Conservation (phyloP, 2,797 vertebrate genomes). For the Amblyopsis hoosieri region DNA sequence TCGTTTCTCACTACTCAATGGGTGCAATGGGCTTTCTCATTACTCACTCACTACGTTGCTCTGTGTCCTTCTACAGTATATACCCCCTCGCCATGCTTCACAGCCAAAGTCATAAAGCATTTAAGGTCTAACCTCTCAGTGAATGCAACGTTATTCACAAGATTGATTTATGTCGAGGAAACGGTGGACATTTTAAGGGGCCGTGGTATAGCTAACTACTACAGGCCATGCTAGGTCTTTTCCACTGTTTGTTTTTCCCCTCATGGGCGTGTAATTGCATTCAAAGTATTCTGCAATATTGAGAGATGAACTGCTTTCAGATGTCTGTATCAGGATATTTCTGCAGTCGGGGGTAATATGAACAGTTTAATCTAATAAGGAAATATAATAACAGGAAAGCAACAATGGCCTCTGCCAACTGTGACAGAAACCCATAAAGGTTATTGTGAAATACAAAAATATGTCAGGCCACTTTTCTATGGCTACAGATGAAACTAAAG, state of each 20-base stretch:
- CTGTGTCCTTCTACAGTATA: too few relatives aligned
- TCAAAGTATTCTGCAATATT: slow-evolving; percentile 39
- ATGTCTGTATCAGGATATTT: slow-evolving; percentile 66
- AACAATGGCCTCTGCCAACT: slow-evolving; percentile 29
- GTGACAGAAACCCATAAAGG: slow-evolving; percentile 41
- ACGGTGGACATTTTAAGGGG: slow-evolving; percentile 41
- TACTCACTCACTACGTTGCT: too few relatives aligned
- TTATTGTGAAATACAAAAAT: slow-evolving; percentile 49
- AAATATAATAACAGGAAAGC: slow-evolving; percentile 60
- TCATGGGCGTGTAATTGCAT: slow-evolving; percentile 49
- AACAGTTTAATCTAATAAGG: slow-evolving; percentile 63
- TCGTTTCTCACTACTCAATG: neutral
- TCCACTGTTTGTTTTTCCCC: slow-evolving; percentile 44
- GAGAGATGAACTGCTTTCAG: slow-evolving; percentile 68
- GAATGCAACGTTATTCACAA: slow-evolving; percentile 41
- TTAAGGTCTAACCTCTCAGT: slow-evolving; percentile 32
- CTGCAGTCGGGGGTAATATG: slow-evolving; percentile 46
- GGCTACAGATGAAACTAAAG: slow-evolving; percentile 22
- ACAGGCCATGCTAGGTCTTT: slow-evolving; percentile 22
- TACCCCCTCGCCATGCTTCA: slow-evolving; percentile 10
- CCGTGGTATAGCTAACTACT: slow-evolving; percentile 37
- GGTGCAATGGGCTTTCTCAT: too few relatives aligned
- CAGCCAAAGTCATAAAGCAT: slow-evolving; percentile 53
- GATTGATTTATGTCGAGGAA: slow-evolving; percentile 65
- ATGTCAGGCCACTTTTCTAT: slow-evolving; percentile 51